Base-by-base conservation (phyloP, 2,888 invertebrate species). In the Eilema griseolum region DNA sequence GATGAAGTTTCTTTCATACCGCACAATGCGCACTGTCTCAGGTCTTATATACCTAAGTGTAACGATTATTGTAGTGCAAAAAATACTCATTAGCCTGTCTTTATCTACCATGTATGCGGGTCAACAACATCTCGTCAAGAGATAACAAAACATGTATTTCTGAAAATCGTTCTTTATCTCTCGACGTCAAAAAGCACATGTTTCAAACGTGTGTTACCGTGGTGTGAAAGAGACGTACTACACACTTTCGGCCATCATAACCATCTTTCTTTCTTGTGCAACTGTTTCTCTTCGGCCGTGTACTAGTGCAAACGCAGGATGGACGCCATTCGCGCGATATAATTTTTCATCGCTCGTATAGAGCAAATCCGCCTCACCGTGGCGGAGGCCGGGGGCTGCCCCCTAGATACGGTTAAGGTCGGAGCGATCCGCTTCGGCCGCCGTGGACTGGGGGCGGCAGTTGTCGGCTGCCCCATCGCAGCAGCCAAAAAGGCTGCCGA, bases 261-360 rank as follows among this genome's bases (percentile, higher is more conserved):
- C 94, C 95, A 95, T 95, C 94, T 93, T 93, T 93, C 92, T 93
- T 93, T 93, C 93, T 95, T 93, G 95, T 95, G 95, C 95, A 95
- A 95, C 95, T 95, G 94, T 95, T 94, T 94, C 94, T 94, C 92
- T 86, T 93, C 93, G 94, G 91, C 90, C 93, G 93, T 94, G 92
- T 93, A 92, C 94, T 93, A 92, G 93, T 95, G 92, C 91, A 91
- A 95, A 92, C 92, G 93, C 93, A 95, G 94, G 92, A 95, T 95
- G 95, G 95, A 95, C 95, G 95, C 95, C 94, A 95, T 95, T 95
- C 94, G 91, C 87, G 92, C 91, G 89, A 95, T 90, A 91, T 94
- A 95, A 90, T 89, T 93, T 90, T 89, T 87, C 84, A 82, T 87
- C 90, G 90, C 89, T 91, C 86, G 87, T 86, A 85, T 88, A 90